Conservation (phyloP, 1,140 invertebrate species). For the roundworm (Caenorhabditis elegans) region DNA sequence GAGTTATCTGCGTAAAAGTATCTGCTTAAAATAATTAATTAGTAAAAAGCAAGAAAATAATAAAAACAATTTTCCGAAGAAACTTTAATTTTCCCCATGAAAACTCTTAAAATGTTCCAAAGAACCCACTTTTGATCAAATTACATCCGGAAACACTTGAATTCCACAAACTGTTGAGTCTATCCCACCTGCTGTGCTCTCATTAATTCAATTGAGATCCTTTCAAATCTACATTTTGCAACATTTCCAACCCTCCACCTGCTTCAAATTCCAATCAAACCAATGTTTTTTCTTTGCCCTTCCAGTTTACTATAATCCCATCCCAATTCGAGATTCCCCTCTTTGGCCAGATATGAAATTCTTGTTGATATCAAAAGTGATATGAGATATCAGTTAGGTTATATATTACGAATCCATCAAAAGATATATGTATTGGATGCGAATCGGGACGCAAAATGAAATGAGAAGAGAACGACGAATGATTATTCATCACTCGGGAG, state of each 20-base stretch:
- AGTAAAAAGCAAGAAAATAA: too few relatives aligned
- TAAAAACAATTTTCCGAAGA: too few relatives aligned
- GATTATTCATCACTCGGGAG: neutral
- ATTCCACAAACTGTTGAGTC: neutral
- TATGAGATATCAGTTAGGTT: slow-evolving; percentile 15
- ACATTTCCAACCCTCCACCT: slow-evolving; percentile 2
- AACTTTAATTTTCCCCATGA: too few relatives aligned
- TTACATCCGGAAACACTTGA: neutral
- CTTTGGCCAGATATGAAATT: too few relatives aligned
- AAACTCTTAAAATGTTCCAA: too few relatives aligned
- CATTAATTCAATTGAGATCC: slow-evolving; percentile 23
- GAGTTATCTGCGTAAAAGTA: too few relatives aligned
- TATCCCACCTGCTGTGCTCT: slow-evolving; percentile 15
- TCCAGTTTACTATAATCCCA: neutral
- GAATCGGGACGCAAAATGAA: neutral
- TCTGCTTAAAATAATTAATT: too few relatives aligned
- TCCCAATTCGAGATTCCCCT: too few relatives aligned
- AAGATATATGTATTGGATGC: slow-evolving; percentile 1
- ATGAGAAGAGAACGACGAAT: neutral
- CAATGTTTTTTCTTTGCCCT: too few relatives aligned
- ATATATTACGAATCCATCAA: slow-evolving; percentile 19
- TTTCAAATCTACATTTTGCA: neutral
- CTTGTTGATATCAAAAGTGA: neutral
- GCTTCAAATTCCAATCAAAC: too few relatives aligned
- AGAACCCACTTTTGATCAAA: too few relatives aligned